A percentile compares a stretch with the other conserved stretches of the same genome.
These are phyloP conservation scores for Chironomus tepperi DNA, from an alignment of 1,140 invertebrate species.

Conservation along the genomic window DNA sequence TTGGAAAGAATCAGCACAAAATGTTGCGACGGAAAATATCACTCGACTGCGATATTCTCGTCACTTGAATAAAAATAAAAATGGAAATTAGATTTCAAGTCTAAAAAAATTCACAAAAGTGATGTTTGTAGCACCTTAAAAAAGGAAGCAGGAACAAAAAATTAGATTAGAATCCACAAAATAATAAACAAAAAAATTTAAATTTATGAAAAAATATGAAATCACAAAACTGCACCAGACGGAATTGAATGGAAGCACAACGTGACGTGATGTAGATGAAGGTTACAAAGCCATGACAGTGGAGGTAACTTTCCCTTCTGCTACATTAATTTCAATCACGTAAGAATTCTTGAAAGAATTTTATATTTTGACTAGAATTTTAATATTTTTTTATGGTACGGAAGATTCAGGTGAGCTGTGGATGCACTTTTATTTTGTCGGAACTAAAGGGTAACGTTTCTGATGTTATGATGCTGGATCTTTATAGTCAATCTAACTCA, in stretches of 20 bases:
- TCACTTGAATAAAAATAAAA: too few species aligned
- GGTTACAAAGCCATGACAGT: not conserved
- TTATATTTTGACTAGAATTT: not conserved
- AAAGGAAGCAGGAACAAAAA: too few species aligned
- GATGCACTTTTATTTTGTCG: too few species aligned
- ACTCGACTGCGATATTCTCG: too few species aligned
- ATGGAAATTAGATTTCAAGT: too few species aligned
- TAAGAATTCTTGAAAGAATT: conserved; percentile 10
- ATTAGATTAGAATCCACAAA: too few species aligned
- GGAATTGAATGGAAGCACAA: not conserved
- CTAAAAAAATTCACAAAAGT: too few species aligned
- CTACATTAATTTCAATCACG: conserved; percentile 22
- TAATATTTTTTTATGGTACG: not conserved
- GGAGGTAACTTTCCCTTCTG: not conserved
- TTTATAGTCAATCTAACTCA: too few species aligned
- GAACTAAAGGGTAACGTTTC: too few species aligned
- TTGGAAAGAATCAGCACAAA: not conserved
- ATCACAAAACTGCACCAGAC: not conserved
- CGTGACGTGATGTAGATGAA: not conserved
- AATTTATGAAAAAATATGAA: not conserved
- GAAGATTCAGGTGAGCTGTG: too few species aligned
- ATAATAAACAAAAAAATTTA: conserved; percentile 5
- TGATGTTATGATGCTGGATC: too few species aligned
- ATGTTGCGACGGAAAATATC: not conserved
- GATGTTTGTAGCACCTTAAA: too few species aligned